Evolutionary conservation across 2,113 vertebrate genomes (phyloP).

Genomic region (Mustelus asterias): DNA sequence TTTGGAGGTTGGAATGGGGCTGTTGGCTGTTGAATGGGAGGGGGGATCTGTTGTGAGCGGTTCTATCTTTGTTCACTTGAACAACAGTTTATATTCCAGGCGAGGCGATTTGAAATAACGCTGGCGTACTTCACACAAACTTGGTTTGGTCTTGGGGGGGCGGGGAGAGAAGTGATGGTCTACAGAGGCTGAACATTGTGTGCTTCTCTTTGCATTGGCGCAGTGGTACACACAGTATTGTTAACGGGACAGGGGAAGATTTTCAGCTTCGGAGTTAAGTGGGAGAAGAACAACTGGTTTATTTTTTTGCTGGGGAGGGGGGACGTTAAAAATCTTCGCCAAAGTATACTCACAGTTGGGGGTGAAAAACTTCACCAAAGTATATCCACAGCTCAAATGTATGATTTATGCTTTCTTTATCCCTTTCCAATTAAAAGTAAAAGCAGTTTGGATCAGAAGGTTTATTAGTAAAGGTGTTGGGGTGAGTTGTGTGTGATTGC

Average conservation of each 20-base stretch:
- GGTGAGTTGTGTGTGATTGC: neutral
- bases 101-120: neutral
- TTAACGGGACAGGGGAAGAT: neutral
- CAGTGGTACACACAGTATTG: neutral
- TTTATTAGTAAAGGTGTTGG: neutral
- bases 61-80: conserved; percentile 1
- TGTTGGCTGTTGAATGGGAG: neutral
- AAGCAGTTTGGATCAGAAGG: neutral
- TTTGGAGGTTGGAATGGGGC: neutral
- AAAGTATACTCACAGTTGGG: neutral
- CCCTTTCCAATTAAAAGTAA: neutral
- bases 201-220: neutral
- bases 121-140: neutral
- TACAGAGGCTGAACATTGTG: neutral
- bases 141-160: neutral
- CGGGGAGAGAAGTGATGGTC: neutral
- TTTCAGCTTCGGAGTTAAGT: neutral
- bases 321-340: neutral
- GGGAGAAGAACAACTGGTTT: neutral
- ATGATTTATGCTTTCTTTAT: neutral
- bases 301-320: too few relatives aligned
- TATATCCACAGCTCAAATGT: neutral
- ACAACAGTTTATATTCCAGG: neutral
- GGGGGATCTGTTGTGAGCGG: neutral
- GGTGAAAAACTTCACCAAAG: neutral